A percentile compares a stretch with the other conserved stretches of the same genome.
Evolutionary conservation across 1,140 invertebrate species (phyloP).

Genomic region (Mamestra configurata): DNA sequence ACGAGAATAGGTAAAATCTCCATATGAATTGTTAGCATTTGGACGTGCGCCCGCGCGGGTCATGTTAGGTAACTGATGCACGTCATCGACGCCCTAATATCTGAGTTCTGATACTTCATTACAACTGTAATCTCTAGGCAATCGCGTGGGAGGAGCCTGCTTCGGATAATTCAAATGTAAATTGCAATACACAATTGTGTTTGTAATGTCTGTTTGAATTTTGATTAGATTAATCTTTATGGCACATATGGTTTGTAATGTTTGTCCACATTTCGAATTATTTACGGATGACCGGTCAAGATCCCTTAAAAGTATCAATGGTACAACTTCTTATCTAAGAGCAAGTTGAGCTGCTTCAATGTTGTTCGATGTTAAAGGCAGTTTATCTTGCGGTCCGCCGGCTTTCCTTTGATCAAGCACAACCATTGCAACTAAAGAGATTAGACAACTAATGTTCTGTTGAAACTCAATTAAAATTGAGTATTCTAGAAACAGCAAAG

Average conservation of each 20-base stretch:
- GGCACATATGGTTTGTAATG: constrained; percentile 14
- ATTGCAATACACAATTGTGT: constrained; percentile 30
- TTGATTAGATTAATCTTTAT: constrained; percentile 31
- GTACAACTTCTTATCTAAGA: neutral
- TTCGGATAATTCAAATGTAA: constrained; percentile 45
- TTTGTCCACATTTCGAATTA: constrained; percentile 27
- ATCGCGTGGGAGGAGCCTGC: constrained; percentile 30
- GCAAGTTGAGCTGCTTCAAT: neutral
- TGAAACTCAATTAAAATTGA: neutral
- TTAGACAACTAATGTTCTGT: constrained; percentile 31
- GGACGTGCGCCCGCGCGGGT: constrained; percentile 44
- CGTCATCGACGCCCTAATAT: constrained; percentile 50
- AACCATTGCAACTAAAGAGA: neutral
- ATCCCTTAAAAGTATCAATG: neutral
- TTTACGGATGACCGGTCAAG: neutral
- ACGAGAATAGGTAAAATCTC: constrained; percentile 51
- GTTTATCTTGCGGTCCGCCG: neutral
- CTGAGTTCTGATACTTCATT: constrained; percentile 48
- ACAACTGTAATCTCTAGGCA: constrained; percentile 44
- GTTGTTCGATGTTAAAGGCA: constrained; percentile 2
- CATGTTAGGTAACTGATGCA: constrained; percentile 41
- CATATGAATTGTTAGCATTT: constrained; percentile 45
- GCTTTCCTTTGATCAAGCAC: constrained; percentile 21
- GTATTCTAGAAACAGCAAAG: constrained; percentile 3
- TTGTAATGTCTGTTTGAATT: constrained; percentile 31